Evolutionary conservation across 2,113 vertebrate genomes (phyloP).

Genomic region (Phalacrocorax brasilianus): DNA sequence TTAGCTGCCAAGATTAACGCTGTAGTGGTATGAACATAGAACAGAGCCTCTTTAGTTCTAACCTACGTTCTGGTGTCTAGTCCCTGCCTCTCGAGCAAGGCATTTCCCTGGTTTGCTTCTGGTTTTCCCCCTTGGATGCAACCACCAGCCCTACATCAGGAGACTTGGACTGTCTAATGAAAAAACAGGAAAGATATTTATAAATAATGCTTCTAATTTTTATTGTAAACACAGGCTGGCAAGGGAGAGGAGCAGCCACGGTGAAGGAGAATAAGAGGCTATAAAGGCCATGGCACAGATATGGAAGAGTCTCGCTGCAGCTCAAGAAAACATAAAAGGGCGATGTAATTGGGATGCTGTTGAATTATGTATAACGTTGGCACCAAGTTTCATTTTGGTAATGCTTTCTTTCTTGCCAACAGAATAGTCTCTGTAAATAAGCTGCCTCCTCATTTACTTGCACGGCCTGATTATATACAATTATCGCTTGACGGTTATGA

Average conservation of each 20-base stretch:
- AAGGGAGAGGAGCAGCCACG: background rate
- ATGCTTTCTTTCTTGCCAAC: conserved; percentile 18
- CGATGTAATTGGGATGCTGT: background rate
- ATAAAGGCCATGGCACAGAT: background rate
- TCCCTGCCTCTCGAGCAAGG: background rate
- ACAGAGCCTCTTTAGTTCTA: background rate
- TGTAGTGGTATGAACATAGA: background rate
- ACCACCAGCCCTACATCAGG: background rate
- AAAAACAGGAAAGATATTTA: background rate
- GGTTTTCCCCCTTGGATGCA: background rate
- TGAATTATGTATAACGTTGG: conserved; percentile 35
- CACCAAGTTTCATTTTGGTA: conserved; percentile 30
- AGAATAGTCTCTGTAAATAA: conserved; percentile 26
- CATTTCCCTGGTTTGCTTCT: background rate
- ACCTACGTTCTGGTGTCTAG: background rate
- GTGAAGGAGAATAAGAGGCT: background rate
- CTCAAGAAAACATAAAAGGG: background rate
- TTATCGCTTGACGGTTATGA: background rate
- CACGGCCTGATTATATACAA: background rate
- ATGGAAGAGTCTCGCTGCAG: background rate
- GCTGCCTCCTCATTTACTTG: conserved; percentile 9
- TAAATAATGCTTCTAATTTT: background rate
- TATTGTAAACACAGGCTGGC: background rate
- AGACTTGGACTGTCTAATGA: background rate
- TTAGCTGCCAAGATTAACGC: background rate